Evolutionary conservation across 1,140 invertebrate genomes (phyloP).

Genomic region (Drosophila sproati): DNA sequence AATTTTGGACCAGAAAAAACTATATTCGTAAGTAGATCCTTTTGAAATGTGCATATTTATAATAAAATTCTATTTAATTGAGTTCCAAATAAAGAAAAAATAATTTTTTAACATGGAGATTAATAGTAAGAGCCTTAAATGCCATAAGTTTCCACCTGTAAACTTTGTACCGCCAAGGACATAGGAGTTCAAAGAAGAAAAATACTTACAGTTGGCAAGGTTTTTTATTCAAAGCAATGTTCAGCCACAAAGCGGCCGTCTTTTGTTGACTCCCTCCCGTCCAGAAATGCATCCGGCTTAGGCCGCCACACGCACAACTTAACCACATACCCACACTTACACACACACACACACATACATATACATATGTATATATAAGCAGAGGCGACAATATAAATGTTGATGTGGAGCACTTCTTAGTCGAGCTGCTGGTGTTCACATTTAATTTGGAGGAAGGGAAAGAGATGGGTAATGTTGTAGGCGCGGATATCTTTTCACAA

Average conservation of each 20-base stretch:
- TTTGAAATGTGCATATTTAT: too few species aligned
- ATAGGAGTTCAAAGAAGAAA: not conserved
- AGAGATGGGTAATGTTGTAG: not conserved
- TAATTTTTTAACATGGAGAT: not conserved
- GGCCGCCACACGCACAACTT: conserved; percentile 5
- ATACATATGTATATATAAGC: conserved; percentile 2
- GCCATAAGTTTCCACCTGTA: not conserved
- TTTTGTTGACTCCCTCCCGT: not conserved
- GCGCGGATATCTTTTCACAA: conserved; percentile 70
- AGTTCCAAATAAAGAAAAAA: not conserved
- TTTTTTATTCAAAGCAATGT: not conserved
- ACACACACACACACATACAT: not conserved
- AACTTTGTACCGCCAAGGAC: not conserved
- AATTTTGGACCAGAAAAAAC: too few species aligned
- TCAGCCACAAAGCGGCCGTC: not conserved
- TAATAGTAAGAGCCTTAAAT: not conserved
- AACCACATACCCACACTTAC: conserved; percentile 3
- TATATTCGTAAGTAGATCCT: too few species aligned
- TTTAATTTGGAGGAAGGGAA: conserved; percentile 48
- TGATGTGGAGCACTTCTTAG: conserved; percentile 55
- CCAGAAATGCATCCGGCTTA: conserved; percentile 27
- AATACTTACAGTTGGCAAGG: not conserved
- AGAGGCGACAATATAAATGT: conserved; percentile 64
- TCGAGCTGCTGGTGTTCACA: conserved; percentile 26
- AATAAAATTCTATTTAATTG: too few species aligned